Evolutionary conservation across 2,888 invertebrate genomes (phyloP).

Genomic region (Microplitis manilae): DNA sequence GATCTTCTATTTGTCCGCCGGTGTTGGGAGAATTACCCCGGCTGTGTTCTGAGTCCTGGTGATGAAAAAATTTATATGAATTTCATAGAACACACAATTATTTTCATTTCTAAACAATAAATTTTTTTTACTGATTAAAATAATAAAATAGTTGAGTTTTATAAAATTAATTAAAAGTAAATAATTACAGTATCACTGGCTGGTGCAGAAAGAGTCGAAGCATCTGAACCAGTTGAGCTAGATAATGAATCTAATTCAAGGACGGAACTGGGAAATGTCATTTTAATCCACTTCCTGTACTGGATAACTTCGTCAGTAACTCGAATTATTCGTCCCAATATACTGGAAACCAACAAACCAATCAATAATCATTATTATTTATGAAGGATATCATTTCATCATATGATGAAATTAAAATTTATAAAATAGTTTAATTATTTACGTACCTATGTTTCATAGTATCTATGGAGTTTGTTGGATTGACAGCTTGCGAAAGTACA

Average conservation of each 20-base stretch:
- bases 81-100: too few relatives aligned
- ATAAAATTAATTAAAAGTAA: conserved; percentile 19
- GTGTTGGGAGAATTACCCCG: conserved; percentile 70
- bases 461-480: conserved; percentile 74
- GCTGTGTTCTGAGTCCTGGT: conserved; percentile 69
- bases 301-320: conserved; percentile 93
- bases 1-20: conserved; percentile 65
- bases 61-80: neutral
- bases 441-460: conserved; percentile 71
- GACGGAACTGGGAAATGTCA: conserved; percentile 69
- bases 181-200: conserved; percentile 68
- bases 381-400: neutral
- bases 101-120: neutral
- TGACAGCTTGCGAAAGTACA: conserved; percentile 84
- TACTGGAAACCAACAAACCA: conserved; percentile 70
- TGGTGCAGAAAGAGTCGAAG: conserved; percentile 69
- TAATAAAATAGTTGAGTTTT: too few relatives aligned
- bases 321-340: conserved; percentile 92
- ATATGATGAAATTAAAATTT: too few relatives aligned
- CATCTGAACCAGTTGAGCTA: conserved; percentile 70
- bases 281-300: conserved; percentile 80
- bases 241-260: conserved; percentile 68
- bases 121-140: too few relatives aligned
- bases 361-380: neutral
- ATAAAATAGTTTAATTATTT: conserved; percentile 34